Evolutionary conservation across 2,797 vertebrate genomes (phyloP), one percentile per base, ranked within the genome.

Genomic region (Cossypha heuglini): DNA sequence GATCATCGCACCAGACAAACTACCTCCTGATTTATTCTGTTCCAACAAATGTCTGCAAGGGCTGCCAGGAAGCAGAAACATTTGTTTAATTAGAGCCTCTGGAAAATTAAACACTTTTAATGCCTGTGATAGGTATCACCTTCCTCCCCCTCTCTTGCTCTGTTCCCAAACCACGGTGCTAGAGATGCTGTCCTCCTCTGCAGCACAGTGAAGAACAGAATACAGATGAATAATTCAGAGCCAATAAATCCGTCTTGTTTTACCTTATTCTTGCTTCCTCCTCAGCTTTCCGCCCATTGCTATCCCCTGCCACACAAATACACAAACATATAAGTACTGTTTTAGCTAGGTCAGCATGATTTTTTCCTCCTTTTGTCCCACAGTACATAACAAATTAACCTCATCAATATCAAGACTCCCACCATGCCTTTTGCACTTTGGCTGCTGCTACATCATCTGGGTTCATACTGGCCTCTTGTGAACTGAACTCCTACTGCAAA

Each of bases 61-160:
- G 75, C 96, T 96, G 94, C 83, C 84, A 93, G 88, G 86, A 88
- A 93, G 88, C 88, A 95, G 93, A 90, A 92, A 96, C 94, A 97
- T 97, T 95, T 95, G 94, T 96, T 97, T 97, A 96, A 97, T 95
- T 95, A 95, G 76, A 92, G 87, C 71, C 94, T 89, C 93, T 94
- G 92, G 94, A 94, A 97, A 97, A 97, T 95, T 49, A 97, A 97
- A 94, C 28, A 35, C 76, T 94, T 85, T 72, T 80, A 80, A 93
- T 94, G 92, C 55, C 46, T 91, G 88, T 94, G 96, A 97, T 89
- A 92, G 96, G 86, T 94, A 93, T 45, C 42, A 71, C 78, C 90
- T 88, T 90, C 78, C 90, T 86, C 85, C 64, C 64, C 64, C 78
- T 88, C 72, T 78, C 33, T n/a, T 10, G 33, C 84, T 93, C 80